phyloP scores from a whole-genome alignment of 2,888 invertebrate genomes.

The Leptopterna dolabrata region DNA sequence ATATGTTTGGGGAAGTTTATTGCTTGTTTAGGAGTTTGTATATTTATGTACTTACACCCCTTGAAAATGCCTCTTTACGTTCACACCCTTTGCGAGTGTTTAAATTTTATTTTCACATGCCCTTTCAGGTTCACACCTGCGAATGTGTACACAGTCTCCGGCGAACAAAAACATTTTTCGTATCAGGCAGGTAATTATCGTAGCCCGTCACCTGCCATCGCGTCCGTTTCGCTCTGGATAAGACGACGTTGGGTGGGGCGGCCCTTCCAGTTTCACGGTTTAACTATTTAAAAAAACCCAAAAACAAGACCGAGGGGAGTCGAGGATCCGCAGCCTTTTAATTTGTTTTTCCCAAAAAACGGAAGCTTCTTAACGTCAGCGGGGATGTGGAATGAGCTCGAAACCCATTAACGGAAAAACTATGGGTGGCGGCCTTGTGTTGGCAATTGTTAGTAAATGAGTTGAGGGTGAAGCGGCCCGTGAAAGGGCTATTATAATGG shows the following conservation, averaged over 20 bases:
- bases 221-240: background rate
- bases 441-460: background rate
- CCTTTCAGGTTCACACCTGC: no score
- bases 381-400: background rate
- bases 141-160: no score
- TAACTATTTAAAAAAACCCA: background rate
- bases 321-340: background rate
- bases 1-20: no score
- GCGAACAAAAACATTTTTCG: background rate
- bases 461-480: background rate
- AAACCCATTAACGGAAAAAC: background rate
- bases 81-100: no score
- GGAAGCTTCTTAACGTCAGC: background rate
- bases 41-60: no score
- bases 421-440: background rate
- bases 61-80: no score
- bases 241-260: background rate
- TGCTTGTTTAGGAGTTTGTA: no score
- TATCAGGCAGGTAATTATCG: background rate
- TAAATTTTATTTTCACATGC: no score
- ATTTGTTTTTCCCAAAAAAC: conserved; percentile 4
- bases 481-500: background rate
- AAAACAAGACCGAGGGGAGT: background rate
- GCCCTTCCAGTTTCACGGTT: background rate
- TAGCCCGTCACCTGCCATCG: background rate